phyloP scores from a whole-genome alignment of 1,140 invertebrate species.

The Pseudomyrmex pallidus region DNA sequence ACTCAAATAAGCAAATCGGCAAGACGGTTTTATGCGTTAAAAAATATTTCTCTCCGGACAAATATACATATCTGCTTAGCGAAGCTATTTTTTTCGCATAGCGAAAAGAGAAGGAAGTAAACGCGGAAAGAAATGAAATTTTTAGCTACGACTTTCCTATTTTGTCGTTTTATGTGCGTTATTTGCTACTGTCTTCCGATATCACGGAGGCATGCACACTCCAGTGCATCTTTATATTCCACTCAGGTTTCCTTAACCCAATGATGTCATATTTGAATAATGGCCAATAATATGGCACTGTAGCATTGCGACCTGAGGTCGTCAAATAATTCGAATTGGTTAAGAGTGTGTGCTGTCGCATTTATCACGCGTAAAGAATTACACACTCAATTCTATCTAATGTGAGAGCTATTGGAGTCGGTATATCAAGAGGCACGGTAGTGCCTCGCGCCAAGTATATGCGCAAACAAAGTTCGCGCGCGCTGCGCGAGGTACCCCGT shows the following conservation, averaged over 20 bases:
- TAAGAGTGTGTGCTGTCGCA: not conserved
- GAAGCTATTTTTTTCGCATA: slow-evolving; percentile 19
- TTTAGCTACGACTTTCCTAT: slow-evolving; percentile 20
- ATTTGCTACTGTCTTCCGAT: slow-evolving; percentile 13
- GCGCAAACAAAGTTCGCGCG: too few species aligned
- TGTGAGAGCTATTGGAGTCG: not conserved
- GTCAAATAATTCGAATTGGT: too few species aligned
- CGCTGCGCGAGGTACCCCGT: too few species aligned
- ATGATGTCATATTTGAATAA: too few species aligned
- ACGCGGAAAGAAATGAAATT: slow-evolving; percentile 33
- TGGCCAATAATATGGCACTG: too few species aligned
- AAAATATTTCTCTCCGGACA: slow-evolving; percentile 30
- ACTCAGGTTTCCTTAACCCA: not conserved
- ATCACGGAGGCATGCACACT: not conserved
- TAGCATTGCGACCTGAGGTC: too few species aligned
- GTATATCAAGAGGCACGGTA: too few species aligned
- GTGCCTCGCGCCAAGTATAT: too few species aligned
- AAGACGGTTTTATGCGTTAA: slow-evolving; percentile 7
- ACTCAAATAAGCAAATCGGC: slow-evolving; percentile 9
- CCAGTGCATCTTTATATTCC: slow-evolving; percentile 13
- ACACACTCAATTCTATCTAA: not conserved
- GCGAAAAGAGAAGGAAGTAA: not conserved
- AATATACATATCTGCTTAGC: slow-evolving; percentile 26
- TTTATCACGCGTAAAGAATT: slow-evolving; percentile 34
- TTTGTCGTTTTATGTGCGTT: not conserved